Conservation (phyloP, 2,113 vertebrate species). For the Vulpes vulpes region DNA sequence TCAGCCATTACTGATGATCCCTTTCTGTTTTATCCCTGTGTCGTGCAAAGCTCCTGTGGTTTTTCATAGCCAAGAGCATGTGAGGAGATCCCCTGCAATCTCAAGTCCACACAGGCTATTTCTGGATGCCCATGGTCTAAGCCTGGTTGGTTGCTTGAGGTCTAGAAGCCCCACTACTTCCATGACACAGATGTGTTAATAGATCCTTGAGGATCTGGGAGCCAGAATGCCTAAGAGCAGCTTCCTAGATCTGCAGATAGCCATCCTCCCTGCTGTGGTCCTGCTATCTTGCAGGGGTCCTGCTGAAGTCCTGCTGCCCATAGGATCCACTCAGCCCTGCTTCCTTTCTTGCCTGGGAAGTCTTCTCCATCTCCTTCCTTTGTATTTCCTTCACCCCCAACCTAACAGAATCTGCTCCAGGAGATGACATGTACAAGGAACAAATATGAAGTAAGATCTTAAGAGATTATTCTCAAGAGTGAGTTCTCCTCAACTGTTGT, state of each 20-base stretch:
- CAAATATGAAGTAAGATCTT: neutral
- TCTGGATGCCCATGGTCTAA: neutral
- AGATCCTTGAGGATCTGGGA: neutral
- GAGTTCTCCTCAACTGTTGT: neutral
- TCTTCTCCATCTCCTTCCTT: neutral
- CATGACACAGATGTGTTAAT: neutral
- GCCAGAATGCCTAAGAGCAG: neutral
- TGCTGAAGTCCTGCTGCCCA: neutral
- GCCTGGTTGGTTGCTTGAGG: neutral
- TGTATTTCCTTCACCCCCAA: neutral
- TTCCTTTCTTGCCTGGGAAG: neutral
- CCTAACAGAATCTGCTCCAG: neutral
- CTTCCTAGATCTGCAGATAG: neutral
- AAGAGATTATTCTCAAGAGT: neutral
- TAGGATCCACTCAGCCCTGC: neutral
- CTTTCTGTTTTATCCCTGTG: neutral
- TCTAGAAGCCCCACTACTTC: neutral
- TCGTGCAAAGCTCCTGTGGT: neutral
- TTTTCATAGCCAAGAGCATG: neutral
- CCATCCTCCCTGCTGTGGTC: rapidly evolving
- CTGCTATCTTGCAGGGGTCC: neutral
- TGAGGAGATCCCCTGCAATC: neutral
- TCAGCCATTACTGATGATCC: neutral
- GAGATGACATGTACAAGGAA: neutral
- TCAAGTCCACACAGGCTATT: neutral